Percentiles rank a stretch among this genome's conserved stretches.
Evolutionary conservation across 1,140 invertebrate species (phyloP).

Genomic region (Neotoxoptera formosana): DNA sequence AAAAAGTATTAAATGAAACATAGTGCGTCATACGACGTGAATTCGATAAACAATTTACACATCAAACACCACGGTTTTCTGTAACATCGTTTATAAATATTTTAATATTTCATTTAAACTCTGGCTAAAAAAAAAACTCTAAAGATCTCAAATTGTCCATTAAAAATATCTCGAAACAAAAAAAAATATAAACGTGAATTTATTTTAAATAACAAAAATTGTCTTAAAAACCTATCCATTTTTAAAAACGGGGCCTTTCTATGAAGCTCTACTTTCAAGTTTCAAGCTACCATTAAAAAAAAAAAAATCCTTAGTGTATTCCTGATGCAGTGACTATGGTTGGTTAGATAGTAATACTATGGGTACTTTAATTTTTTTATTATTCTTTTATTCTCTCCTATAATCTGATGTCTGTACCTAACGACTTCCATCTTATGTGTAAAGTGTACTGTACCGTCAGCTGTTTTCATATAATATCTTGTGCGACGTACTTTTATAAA

Average conservation of each 20-base stretch:
- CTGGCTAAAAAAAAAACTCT: background rate
- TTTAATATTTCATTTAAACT: background rate
- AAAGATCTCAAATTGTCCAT: background rate
- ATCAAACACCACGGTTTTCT: background rate
- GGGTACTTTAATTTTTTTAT: constrained; percentile 17
- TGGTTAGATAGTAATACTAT: constrained; percentile 9
- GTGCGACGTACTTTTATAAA: background rate
- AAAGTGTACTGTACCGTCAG: background rate
- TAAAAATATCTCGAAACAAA: background rate
- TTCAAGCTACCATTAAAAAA: background rate
- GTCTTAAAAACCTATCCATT: background rate
- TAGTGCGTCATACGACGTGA: background rate
- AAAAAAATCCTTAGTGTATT: background rate
- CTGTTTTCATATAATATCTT: constrained; percentile 18
- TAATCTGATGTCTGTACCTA: background rate
- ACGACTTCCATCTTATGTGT: background rate
- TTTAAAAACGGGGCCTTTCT: background rate
- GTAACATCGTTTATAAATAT: background rate
- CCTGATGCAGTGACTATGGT: background rate
- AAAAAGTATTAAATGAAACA: background rate
- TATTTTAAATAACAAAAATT: background rate
- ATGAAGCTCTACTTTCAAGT: background rate
- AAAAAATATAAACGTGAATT: background rate
- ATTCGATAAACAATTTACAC: background rate
- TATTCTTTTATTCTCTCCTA: background rate